A percentile compares a stretch with the other conserved stretches of the same genome.
phyloP scores from a whole-genome alignment of 2,888 invertebrate genomes.

The Prosopocoilus inquinatus region DNA sequence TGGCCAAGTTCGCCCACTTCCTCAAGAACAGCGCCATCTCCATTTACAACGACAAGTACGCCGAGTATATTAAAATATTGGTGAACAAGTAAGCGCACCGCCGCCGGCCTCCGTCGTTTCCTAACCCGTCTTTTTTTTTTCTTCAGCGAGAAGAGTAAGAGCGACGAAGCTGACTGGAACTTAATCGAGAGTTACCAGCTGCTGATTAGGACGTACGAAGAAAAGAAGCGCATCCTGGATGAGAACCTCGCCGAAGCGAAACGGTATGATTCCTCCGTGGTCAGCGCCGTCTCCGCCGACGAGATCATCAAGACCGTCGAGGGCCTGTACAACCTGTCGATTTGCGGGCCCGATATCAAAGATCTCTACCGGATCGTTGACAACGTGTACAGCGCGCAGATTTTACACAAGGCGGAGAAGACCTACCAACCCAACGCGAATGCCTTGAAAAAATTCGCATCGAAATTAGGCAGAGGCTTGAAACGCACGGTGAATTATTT shows the following conservation, averaged over 20 bases:
- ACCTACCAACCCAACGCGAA: background rate
- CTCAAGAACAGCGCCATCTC: slow-evolving; percentile 41
- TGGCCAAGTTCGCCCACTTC: slow-evolving; percentile 43
- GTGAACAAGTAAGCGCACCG: slow-evolving; percentile 34
- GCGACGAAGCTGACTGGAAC: slow-evolving; percentile 8
- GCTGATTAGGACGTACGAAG: slow-evolving; percentile 19
- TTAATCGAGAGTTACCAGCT: slow-evolving; percentile 16
- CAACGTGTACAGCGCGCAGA: slow-evolving; percentile 25
- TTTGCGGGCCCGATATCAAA: slow-evolving; percentile 21
- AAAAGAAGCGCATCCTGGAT: slow-evolving; percentile 22
- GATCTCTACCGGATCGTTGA: slow-evolving; percentile 16
- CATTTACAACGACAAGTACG: slow-evolving; percentile 41
- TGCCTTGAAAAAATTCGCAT: too few relatives aligned
- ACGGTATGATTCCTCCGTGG: slow-evolving; percentile 3
- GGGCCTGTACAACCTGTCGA: slow-evolving; percentile 19
- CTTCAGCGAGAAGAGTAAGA: slow-evolving; percentile 23
- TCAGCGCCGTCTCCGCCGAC: slow-evolving; percentile 11
- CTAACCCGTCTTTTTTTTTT: too few relatives aligned
- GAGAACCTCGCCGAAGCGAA: slow-evolving; percentile 3
- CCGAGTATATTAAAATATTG: slow-evolving; percentile 39
- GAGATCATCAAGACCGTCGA: slow-evolving; percentile 18
- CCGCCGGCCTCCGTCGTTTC: background rate
- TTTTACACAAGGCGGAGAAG: slow-evolving; percentile 25
- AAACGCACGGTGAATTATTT: too few relatives aligned
- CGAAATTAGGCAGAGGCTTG: too few relatives aligned